Base-by-base conservation (phyloP, 2,888 invertebrate species). In the Craniophora ligustri region DNA sequence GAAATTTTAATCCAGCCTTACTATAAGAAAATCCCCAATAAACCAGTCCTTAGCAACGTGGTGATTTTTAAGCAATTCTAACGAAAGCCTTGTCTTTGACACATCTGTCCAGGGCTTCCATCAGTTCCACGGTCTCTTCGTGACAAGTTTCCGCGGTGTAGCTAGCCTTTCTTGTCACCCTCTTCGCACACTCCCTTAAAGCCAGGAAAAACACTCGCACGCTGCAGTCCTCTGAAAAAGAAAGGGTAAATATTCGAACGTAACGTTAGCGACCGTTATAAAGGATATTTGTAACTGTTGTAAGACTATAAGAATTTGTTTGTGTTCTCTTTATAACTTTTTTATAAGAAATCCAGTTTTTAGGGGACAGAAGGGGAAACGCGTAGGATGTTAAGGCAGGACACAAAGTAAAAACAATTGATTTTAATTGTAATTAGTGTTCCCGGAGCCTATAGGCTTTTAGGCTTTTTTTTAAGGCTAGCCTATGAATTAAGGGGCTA, bases 91-190 rank as follows among this genome's bases (percentile, higher is more conserved):
- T 86, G 1, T 65, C 66, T 0, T 67, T 78, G 0, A 87, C 84
- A 53, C 92, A 92, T 19, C 73, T 75, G 62, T 91, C 90, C 1
- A 92, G 30, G 0, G 87, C 83, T 19, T 79, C 57, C n/a, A 88
- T 73, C 3, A 90, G 68, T 6, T 91, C 89, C 0, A 84, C 69
- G 0, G 81, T 76, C 63, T 92, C 92, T 41, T 88, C 82, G 34
- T 84, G 82, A 53, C 92, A 92, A 1, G 81, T 87, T 70, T 92
- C 92, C 0, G 86, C 82, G 0, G 91, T 92, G 64, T 84, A 88
- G 7, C 8, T 4, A 13, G 16, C n/a, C 16, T 67, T 63, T 3
- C 5, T 38, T 1, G 46, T 60, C 0, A 92, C 76, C 0, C 92
- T 69, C 1, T 72, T 59, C 14, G 83, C 74, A 55, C 92, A 92